Evolutionary conservation across 2,888 invertebrate genomes (phyloP).

Genomic region (Pteria penguin): DNA sequence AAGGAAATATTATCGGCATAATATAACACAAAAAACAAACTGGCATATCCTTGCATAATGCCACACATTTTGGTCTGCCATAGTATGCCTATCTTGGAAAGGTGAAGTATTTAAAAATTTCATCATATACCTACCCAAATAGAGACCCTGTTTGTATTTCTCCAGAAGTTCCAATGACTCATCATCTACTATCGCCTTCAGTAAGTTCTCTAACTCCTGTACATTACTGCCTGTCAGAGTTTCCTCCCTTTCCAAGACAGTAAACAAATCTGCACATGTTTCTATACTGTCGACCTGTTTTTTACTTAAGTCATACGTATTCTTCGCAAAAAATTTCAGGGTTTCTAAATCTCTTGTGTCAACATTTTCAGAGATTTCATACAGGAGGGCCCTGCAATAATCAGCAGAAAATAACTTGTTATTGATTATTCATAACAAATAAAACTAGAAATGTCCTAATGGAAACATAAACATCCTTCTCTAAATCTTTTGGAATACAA

Average conservation of each 20-base stretch:
- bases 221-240: neutral
- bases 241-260: constrained; percentile 11
- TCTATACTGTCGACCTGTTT: constrained; percentile 16
- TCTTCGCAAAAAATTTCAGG: constrained; percentile 23
- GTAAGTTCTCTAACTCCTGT: neutral
- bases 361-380: constrained; percentile 13
- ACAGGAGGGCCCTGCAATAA: neutral
- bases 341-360: constrained; percentile 7
- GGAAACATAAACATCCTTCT: neutral
- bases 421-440: neutral
- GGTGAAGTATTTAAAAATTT: no score
- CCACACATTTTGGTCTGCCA: no score
- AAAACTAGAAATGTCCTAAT: neutral
- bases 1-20: no score
- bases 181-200: constrained; percentile 8
- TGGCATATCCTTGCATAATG: no score
- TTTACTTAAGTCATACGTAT: constrained; percentile 1
- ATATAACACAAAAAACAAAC: no score
- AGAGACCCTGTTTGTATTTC: constrained; percentile 1
- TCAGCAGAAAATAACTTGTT: neutral
- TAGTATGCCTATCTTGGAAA: no score
- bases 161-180: constrained; percentile 6
- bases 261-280: constrained; percentile 13
- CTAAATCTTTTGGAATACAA: no score
- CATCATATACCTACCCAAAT: neutral